A percentile compares a stretch with the other conserved stretches of the same genome.
These are phyloP conservation scores for Drosophila tanythrix DNA, from an alignment of 2,888 invertebrate genomes.

Conservation along the genomic window DNA sequence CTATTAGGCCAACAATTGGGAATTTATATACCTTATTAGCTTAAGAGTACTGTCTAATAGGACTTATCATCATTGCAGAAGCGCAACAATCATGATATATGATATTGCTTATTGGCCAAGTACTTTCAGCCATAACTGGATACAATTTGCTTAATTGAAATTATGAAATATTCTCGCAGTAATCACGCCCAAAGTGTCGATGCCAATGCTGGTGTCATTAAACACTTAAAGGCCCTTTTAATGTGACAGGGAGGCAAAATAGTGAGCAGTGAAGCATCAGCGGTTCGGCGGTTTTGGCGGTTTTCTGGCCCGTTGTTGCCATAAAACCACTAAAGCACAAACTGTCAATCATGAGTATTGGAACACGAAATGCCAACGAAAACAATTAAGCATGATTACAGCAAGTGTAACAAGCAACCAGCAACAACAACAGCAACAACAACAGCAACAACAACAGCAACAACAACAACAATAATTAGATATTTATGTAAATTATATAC, in stretches of 20 bases:
- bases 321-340: conserved; percentile 74
- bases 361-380: conserved; percentile 73
- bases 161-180: conserved; percentile 66
- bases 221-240: conserved; percentile 73
- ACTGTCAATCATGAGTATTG: conserved; percentile 74
- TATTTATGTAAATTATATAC: conserved; percentile 76
- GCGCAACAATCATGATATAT: conserved; percentile 41
- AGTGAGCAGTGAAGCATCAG: conserved; percentile 14
- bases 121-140: conserved; percentile 41
- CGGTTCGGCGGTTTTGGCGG: conserved; percentile 25
- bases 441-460: conserved; percentile 52
- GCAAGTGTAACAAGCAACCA: conserved; percentile 55
- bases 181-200: conserved; percentile 10
- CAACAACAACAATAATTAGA: conserved; percentile 70
- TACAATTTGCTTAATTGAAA: conserved; percentile 74
- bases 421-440: conserved; percentile 13
- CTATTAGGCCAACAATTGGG: conserved; percentile 24
- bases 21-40: conserved; percentile 35
- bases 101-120: conserved; percentile 38
- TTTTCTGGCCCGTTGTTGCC: conserved; percentile 51
- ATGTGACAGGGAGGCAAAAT: conserved; percentile 14
- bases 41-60: conserved; percentile 19
- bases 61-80: conserved; percentile 12
- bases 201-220: conserved; percentile 66
- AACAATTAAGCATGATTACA: conserved; percentile 79